A percentile compares a stretch with the other conserved stretches of the same genome.
These are phyloP conservation scores for Lithobates pipiens DNA, from an alignment of 2,797 vertebrate genomes.

Conservation along the genomic window DNA sequence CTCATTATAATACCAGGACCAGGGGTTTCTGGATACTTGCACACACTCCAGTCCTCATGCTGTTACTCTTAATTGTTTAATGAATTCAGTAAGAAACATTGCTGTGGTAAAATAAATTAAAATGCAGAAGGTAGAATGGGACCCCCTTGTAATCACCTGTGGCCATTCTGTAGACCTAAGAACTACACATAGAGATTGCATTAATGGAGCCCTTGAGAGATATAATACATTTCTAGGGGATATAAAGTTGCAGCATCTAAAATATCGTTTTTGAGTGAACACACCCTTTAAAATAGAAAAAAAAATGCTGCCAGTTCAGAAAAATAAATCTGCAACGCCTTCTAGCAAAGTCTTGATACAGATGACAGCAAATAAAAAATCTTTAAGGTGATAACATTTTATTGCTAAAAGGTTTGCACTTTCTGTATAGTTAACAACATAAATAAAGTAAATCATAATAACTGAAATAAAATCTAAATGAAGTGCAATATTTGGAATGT, in stretches of 20 bases:
- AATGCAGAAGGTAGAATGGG: not conserved
- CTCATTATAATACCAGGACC: not conserved
- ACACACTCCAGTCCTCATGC: not conserved
- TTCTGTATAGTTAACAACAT: not conserved
- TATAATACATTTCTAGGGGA: not conserved
- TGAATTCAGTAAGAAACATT: too few relatives aligned
- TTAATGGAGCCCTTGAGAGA: not conserved
- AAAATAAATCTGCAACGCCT: not conserved
- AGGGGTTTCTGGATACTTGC: not conserved
- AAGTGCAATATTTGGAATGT: slow-evolving; percentile 3
- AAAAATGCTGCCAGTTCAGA: not conserved
- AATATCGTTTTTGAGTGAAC: not conserved
- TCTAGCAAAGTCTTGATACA: not conserved
- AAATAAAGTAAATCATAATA: slow-evolving; percentile 13
- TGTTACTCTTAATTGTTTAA: not conserved
- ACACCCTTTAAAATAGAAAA: not conserved
- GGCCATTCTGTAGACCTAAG: not conserved
- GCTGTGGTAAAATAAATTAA: not conserved
- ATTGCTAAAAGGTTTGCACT: not conserved
- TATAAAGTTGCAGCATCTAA: not conserved
- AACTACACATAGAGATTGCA: not conserved
- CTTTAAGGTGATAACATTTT: not conserved
- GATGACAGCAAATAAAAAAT: not conserved
- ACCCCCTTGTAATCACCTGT: not conserved
- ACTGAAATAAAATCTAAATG: not conserved